Evolutionary conservation across 1,140 invertebrate genomes (phyloP), one percentile per base, ranked within the genome.

Genomic region (Odontomachus brunneus): DNA sequence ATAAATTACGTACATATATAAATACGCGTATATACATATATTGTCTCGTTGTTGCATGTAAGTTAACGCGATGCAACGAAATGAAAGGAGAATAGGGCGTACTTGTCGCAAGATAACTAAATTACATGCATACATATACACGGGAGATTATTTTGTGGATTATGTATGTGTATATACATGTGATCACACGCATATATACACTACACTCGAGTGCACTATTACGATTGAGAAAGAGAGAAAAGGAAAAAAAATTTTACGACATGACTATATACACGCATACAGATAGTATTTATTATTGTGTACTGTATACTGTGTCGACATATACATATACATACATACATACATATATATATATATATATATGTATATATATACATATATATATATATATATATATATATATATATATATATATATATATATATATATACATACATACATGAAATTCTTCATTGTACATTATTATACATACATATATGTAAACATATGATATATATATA

Each of bases 231-330:
- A 83, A 59, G 55, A 55, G 53, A 82, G 9, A 44, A 11, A 44
- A 9, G 38, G 9, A 11, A 44, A 44, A 44, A 44, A 44, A 11
- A 86, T 90, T 88, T 85, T 83, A 89, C 69, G 87, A 85, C 75
- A 86, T 85, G 84, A 72, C 33, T 73, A 87, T 91, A 91, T 85
- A 91, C 86, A 91, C 85, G 88, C 86, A 87, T 91, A 91, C 89
- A 93, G 90, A 90, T 93, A 93, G 90, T 94, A 95, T 94, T 94
- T 94, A 95, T 93, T 93, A 94, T 93, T 94, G 93, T 95, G 94
- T 95, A 95, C 93, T 94, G 94, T 44, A 44, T 95, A 95, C 92
- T 94, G 93, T 95, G 93, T 94, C 94, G 94, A 2, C 5, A 5
- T 33, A 33, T 33, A 33, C 5, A 33, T 33, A 5, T 33, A 33